A percentile compares a stretch with the other conserved stretches of the same genome.
Conservation (phyloP, 2,797 vertebrate genomes). For the Amblyraja radiata region DNA sequence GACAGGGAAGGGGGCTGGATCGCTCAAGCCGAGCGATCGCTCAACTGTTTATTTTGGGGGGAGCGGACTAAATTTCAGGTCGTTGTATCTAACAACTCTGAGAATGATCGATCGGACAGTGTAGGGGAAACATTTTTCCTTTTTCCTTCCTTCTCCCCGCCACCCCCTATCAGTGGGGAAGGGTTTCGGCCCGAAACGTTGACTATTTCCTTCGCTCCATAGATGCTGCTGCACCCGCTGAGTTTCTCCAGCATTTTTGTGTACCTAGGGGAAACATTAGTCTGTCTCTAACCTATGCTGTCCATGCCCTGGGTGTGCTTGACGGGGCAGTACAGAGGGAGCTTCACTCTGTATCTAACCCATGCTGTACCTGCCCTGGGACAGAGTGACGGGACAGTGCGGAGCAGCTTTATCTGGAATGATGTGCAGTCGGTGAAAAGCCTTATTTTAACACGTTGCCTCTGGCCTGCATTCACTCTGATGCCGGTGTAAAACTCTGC, state of each 20-base stretch:
- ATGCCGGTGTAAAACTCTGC: not conserved
- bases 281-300: not conserved
- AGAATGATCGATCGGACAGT: not conserved
- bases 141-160: too few species aligned
- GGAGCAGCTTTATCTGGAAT: too few species aligned
- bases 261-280: too few species aligned
- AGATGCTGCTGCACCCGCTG: too few species aligned
- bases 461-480: not conserved
- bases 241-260: too few species aligned
- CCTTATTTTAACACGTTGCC: not conserved
- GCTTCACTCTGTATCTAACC: not conserved
- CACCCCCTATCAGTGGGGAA: too few species aligned
- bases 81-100: not conserved
- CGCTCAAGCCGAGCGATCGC: too few species aligned
- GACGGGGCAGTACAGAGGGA: not conserved
- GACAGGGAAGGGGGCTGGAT: not conserved
- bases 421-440: not conserved
- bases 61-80: too few species aligned
- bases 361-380: not conserved
- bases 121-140: not conserved
- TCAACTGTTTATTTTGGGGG: too few species aligned
- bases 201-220: too few species aligned
- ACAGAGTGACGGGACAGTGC: not conserved
- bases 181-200: too few species aligned
- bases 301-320: not conserved